Evolutionary conservation across 2,113 vertebrate genomes (phyloP).

Genomic region (Elachura formosa): DNA sequence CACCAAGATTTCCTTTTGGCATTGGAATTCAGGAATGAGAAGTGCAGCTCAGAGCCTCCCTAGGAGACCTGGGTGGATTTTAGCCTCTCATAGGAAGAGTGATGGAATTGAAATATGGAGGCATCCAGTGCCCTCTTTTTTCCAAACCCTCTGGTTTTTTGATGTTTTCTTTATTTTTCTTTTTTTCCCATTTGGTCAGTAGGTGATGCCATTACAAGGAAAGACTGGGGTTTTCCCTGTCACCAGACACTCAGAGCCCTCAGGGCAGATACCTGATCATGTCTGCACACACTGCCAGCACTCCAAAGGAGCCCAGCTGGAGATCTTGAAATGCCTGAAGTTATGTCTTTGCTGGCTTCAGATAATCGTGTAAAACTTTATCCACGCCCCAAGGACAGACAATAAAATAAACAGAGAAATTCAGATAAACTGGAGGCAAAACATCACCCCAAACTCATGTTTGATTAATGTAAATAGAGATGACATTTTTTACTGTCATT

Average conservation of each 20-base stretch:
- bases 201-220: neutral
- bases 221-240: neutral
- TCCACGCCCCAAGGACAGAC: neutral
- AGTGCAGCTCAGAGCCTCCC: neutral
- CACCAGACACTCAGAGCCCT: neutral
- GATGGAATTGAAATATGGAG: neutral
- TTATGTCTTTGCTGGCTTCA: neutral
- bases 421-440: slow-evolving; percentile 34
- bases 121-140: neutral
- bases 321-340: neutral
- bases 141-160: neutral
- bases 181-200: neutral
- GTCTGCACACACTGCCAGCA: neutral
- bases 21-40: neutral
- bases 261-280: neutral
- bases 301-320: neutral
- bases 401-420: neutral
- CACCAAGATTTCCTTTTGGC: neutral
- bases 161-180: neutral
- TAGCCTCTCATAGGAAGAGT: neutral
- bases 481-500: neutral
- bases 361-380: neutral
- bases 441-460: neutral
- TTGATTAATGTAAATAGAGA: neutral
- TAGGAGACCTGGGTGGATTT: rapidly evolving